Conservation (phyloP, 2,113 vertebrate species). For the Macquaria australasica region DNA sequence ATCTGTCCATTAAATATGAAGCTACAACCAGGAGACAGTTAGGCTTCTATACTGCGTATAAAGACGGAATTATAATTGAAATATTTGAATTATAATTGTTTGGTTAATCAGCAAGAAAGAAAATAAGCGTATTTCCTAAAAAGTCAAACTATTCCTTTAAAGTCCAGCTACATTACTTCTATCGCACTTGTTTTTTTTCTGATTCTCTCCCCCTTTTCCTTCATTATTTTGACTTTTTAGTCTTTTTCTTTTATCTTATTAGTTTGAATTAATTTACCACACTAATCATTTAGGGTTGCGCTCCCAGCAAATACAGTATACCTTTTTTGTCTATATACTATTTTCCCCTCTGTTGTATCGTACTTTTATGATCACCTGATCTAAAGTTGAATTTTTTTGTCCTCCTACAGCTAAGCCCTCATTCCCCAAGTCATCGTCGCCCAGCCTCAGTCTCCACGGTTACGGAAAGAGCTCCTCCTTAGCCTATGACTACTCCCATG, state of each 20-base stretch:
- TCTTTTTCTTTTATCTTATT: background rate
- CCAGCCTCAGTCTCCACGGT: slow-evolving; percentile 88
- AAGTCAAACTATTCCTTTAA: background rate
- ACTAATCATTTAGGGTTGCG: background rate
- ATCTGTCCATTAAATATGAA: background rate
- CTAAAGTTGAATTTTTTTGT: background rate
- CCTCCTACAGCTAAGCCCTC: slow-evolving; percentile 87
- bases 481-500: slow-evolving; percentile 94
- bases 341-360: background rate
- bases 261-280: background rate
- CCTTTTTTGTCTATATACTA: background rate
- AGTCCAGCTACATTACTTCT: background rate
- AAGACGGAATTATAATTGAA: too few relatives aligned
- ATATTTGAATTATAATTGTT: too few relatives aligned
- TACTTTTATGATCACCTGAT: background rate
- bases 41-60: too few relatives aligned
- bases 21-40: too few relatives aligned
- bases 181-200: background rate
- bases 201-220: background rate
- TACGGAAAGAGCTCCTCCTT: slow-evolving; percentile 88
- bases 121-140: too few relatives aligned
- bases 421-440: slow-evolving; percentile 90
- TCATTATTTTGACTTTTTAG: background rate
- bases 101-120: too few relatives aligned
- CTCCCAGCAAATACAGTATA: background rate